Percentiles rank a stretch among this genome's conserved stretches.
Conservation (phyloP, 2,113 vertebrate genomes). For the Alethe diademata region DNA sequence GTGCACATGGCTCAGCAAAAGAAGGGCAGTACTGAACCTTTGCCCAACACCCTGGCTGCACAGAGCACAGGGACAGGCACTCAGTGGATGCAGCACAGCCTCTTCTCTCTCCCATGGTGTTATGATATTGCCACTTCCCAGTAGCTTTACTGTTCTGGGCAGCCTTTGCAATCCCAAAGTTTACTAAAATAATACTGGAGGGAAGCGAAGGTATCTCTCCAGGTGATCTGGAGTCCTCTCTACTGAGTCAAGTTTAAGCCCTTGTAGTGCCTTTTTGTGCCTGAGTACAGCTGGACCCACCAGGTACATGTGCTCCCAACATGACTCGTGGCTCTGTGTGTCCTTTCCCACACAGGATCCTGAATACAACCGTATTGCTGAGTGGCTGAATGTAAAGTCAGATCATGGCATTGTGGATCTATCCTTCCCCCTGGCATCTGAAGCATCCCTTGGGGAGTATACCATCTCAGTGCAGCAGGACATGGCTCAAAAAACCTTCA, state of each 20-base stretch:
- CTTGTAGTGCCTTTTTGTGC: background rate
- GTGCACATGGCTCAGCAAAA: background rate
- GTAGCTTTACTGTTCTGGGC: background rate
- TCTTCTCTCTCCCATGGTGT: background rate
- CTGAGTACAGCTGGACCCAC: background rate
- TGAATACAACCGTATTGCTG: conserved; percentile 42
- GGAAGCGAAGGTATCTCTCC: background rate
- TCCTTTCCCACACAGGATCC: conserved; percentile 58
- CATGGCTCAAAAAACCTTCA: background rate
- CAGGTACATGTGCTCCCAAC: background rate
- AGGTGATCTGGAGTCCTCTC: background rate
- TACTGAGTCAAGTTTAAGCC: background rate
- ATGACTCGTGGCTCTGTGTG: background rate
- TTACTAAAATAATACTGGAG: background rate
- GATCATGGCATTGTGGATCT: conserved; percentile 62
- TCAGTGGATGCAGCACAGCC: background rate
- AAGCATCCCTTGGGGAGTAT: conserved; percentile 44
- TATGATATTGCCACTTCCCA: background rate
- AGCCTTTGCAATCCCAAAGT: background rate
- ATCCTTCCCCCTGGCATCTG: conserved; percentile 54
- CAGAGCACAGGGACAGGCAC: background rate
- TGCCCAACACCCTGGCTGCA: background rate
- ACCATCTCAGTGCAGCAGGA: conserved; percentile 17
- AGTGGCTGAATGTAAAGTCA: conserved; percentile 61
- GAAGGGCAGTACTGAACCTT: background rate